Percentiles rank a stretch among this genome's conserved stretches.
Evolutionary conservation across 2,113 vertebrate genomes (phyloP).

Genomic region (Ahaetulla prasina): DNA sequence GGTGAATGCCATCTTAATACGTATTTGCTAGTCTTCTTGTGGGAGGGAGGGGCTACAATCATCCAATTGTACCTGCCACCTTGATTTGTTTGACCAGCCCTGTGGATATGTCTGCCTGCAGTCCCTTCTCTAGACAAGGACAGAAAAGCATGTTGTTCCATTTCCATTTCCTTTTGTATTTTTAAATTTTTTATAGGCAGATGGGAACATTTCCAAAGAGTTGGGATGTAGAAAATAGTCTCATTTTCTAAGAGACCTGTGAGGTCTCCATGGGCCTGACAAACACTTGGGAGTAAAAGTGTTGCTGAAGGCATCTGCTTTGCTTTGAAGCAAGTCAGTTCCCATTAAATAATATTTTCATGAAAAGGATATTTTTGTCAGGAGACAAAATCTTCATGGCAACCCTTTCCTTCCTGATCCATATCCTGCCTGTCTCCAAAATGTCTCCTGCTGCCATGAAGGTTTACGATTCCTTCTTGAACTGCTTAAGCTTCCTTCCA

Average conservation of each 20-base stretch:
- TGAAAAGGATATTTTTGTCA: not conserved
- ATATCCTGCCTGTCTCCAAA: not conserved
- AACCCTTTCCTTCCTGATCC: not conserved
- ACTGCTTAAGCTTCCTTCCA: not conserved
- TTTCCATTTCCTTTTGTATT: not conserved
- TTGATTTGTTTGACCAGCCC: not conserved
- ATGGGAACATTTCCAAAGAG: not conserved
- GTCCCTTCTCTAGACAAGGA: not conserved
- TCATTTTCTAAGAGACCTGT: not conserved
- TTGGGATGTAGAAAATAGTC: not conserved
- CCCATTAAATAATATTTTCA: not conserved
- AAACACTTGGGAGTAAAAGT: not conserved
- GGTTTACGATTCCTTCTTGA: not conserved
- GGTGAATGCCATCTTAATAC: not conserved
- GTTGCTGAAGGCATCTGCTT: not conserved
- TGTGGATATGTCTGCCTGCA: not conserved
- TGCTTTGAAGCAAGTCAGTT: not conserved
- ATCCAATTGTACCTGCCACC: not conserved
- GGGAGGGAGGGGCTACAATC: not conserved
- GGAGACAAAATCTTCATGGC: not conserved
- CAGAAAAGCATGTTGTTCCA: not conserved
- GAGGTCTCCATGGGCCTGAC: not conserved
- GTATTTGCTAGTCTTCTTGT: not conserved
- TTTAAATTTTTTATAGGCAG: not conserved
- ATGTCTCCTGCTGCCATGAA: not conserved